A percentile compares a stretch with the other conserved stretches of the same genome.
Evolutionary conservation across 2,113 vertebrate species (phyloP).

Genomic region (Odobenus rosmarus): DNA sequence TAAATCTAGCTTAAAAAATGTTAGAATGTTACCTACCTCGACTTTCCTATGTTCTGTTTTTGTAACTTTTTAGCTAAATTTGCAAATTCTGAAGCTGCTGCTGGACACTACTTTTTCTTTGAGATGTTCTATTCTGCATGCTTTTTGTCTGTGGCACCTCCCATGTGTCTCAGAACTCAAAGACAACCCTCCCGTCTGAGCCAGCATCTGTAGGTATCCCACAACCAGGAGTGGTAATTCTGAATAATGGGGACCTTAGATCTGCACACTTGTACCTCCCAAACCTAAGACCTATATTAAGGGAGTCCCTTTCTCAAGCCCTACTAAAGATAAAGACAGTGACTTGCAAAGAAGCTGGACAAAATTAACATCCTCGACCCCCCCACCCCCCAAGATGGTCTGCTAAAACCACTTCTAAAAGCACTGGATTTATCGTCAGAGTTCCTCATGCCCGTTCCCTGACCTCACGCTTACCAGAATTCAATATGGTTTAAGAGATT

Average conservation of each 20-base stretch:
- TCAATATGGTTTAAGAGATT: neutral
- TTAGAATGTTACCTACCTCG: neutral
- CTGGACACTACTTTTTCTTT: neutral
- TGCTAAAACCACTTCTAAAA: neutral
- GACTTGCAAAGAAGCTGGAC: neutral
- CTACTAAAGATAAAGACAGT: neutral
- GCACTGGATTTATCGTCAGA: neutral
- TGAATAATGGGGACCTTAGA: accelerated
- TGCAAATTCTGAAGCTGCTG: neutral
- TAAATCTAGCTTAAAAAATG: neutral
- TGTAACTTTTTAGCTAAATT: neutral
- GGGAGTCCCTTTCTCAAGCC: neutral
- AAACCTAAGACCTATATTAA: neutral
- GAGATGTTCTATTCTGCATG: neutral
- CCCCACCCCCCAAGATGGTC: neutral
- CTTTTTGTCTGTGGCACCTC: neutral
- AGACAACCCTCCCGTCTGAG: neutral
- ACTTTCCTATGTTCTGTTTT: neutral
- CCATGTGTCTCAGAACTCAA: neutral
- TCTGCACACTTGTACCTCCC: neutral
- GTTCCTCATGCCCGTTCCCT: neutral
- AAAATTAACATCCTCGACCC: neutral
- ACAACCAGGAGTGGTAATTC: neutral
- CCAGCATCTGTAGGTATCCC: neutral
- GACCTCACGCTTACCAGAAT: neutral